Base-by-base conservation (phyloP, 1,140 invertebrate genomes). In the Acromyrmex heyeri region DNA sequence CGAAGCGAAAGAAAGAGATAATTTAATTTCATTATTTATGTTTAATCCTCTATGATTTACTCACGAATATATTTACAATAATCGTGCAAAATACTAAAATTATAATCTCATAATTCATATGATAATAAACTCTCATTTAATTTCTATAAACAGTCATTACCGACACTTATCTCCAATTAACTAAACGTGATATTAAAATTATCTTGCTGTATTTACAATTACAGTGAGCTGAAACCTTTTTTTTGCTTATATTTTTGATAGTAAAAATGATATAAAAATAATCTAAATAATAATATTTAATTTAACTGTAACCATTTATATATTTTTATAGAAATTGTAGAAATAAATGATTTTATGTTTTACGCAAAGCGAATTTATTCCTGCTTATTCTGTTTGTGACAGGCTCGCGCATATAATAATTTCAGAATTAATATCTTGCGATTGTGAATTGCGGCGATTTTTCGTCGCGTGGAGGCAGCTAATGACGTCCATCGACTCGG, bases 401-500 rank as follows among this genome's bases (percentile, higher is more conserved):
- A 64, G 16, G 44, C 14, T 18, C 21, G 61, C 14, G 18, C 21
- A 16, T n/a, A 24, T 44, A 70, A 78, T 65, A 8, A 8, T n/a
- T n/a, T 48, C 30, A 65, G 14, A 65, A 48, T 65, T 44, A 65
- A 65, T 44, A 57, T 27, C 27, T 53, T 16, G 12, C 59, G 61
- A 48, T 38, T 73, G 27, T 55, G 5, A 88, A 67, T 64, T n/a
- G 21, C 44, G 8, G 27, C 34, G 34, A 70, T 75, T 88, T 87
- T 82, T 88, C 30, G 59, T 34, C 21, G 30, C 61, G 16, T 57
- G 38, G 14, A 75, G 59, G 50, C 50, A 69, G 30, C 53, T 87
- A 87, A 88, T 88, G 86, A 88, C 24, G 38, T 82, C 57, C 69
- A 82, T 81, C 78, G 55, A n/a, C 24, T 59, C 67, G 38, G n/a